Percentiles rank a stretch among this genome's conserved stretches.
Evolutionary conservation across 1,140 invertebrate species (phyloP).

Genomic region (Acromyrmex heyeri): DNA sequence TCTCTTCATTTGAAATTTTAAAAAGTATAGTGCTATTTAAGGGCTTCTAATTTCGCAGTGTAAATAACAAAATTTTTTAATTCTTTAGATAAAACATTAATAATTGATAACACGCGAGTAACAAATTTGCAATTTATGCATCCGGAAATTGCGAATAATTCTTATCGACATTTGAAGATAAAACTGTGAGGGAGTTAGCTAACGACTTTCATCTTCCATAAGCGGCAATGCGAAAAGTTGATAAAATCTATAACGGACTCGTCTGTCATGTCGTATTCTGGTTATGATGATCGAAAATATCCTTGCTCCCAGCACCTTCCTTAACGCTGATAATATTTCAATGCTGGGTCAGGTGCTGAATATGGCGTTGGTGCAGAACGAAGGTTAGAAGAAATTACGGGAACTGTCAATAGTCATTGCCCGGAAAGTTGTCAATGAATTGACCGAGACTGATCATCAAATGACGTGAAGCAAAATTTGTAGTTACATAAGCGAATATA

Average conservation of each 20-base stretch:
- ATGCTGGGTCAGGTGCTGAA: constrained; percentile 32
- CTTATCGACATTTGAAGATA: neutral
- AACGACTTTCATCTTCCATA: constrained; percentile 35
- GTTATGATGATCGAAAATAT: constrained; percentile 59
- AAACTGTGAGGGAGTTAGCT: constrained; percentile 21
- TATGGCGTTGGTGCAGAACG: constrained; percentile 6
- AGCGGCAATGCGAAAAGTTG: constrained; percentile 39
- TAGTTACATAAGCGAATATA: neutral
- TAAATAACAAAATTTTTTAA: neutral
- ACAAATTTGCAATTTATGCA: neutral
- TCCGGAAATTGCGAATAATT: neutral
- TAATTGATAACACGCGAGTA: neutral
- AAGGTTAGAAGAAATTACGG: constrained; percentile 46
- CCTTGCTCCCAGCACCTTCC: constrained; percentile 17
- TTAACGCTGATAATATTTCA: constrained; percentile 65
- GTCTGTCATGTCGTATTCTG: constrained; percentile 52
- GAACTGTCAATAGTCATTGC: constrained; percentile 62
- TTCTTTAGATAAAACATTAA: neutral
- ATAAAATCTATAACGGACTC: constrained; percentile 46
- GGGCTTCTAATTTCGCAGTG: neutral
- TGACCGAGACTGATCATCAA: constrained; percentile 47
- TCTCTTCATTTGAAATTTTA: too few relatives aligned
- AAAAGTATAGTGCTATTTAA: neutral
- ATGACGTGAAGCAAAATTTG: constrained; percentile 35
- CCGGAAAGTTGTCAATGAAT: constrained; percentile 53